A percentile compares a stretch with the other conserved stretches of the same genome.
phyloP scores from a whole-genome alignment of 2,797 vertebrate species.

The Glyptemys insculpta region DNA sequence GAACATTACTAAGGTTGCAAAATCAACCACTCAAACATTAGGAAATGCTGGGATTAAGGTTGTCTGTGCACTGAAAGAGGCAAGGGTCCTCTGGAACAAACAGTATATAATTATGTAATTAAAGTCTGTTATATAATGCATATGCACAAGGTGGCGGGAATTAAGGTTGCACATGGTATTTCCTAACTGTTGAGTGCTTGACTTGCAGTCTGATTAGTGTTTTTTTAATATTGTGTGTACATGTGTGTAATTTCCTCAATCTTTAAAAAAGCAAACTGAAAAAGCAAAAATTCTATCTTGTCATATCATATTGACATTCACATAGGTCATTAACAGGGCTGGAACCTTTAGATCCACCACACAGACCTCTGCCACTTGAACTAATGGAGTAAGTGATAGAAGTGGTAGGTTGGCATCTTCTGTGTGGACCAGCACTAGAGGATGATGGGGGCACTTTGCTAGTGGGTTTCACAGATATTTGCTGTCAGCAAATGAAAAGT shows the following conservation, averaged over 20 bases:
- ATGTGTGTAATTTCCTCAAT: neutral
- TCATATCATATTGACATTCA: neutral
- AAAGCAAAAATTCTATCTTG: too few relatives aligned
- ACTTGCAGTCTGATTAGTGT: neutral
- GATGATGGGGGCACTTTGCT: neutral
- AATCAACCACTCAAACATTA: neutral
- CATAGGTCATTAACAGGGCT: neutral
- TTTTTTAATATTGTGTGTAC: neutral
- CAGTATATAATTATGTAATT: neutral
- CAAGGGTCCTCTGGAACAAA: neutral
- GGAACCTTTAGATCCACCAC: neutral
- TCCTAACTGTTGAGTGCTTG: neutral
- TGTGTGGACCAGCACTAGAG: neutral
- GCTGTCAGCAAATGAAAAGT: neutral
- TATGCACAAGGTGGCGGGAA: neutral
- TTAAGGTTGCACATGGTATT: neutral
- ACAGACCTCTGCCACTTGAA: neutral
- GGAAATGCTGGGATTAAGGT: neutral
- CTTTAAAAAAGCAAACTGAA: neutral
- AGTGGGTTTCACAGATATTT: neutral
- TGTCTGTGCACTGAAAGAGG: neutral
- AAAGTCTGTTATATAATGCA: neutral
- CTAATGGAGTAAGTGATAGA: neutral
- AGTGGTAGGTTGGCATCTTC: neutral
- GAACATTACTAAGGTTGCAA: neutral